phyloP scores from a whole-genome alignment of 2,797 vertebrate genomes.

The Phylloscopus collybita region DNA sequence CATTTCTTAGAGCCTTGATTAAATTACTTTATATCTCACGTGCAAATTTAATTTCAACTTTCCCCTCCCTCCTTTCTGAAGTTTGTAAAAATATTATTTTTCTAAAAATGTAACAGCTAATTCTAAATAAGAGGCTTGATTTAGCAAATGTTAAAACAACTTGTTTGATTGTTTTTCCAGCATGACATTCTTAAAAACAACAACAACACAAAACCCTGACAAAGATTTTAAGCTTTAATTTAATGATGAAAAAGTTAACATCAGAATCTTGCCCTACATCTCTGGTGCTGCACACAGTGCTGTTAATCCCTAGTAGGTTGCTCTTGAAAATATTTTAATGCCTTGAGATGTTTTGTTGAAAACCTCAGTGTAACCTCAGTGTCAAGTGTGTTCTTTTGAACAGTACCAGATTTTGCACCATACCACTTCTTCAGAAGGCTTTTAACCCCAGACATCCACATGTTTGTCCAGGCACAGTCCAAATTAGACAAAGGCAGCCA shows the following conservation, averaged over 20 bases:
- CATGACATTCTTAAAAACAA: not conserved
- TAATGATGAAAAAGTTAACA: not conserved
- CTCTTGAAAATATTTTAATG: not conserved
- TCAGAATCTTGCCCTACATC: not conserved
- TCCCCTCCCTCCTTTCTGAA: not conserved
- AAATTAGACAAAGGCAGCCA: not conserved
- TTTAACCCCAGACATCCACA: not conserved
- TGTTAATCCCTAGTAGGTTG: not conserved
- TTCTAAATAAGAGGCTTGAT: not conserved
- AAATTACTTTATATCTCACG: not conserved
- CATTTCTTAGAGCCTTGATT: not conserved
- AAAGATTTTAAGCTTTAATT: not conserved
- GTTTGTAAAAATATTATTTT: not conserved
- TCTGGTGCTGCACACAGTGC: not conserved
- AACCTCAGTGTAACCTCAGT: not conserved
- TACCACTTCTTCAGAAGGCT: not conserved
- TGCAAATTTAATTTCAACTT: not conserved
- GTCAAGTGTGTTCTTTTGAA: not conserved
- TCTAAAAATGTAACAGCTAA: not conserved
- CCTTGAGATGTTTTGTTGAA: not conserved
- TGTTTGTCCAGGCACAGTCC: not conserved
- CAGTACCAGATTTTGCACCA: not conserved
- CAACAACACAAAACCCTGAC: not conserved
- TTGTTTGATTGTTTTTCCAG: not conserved
- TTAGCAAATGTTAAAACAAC: not conserved